Base-by-base conservation (phyloP, 64 coral and sea anemone genomes). In the Montipora foliosa region DNA sequence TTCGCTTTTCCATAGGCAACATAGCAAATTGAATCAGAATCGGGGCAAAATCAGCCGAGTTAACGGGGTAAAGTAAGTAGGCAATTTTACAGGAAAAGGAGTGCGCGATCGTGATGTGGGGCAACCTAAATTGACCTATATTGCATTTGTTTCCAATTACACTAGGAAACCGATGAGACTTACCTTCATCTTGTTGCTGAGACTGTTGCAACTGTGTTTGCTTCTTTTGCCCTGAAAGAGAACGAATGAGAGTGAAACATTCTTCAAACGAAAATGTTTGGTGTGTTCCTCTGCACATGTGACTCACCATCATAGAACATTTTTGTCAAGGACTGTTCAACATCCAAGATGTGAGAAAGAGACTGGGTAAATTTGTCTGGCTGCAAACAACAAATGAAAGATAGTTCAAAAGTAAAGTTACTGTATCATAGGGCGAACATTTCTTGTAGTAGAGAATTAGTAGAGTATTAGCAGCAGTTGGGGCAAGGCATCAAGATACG, bases 341-440 rank as follows among this genome's bases (percentile, higher is more conserved):
- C 79, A 78, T 99, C 97, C 44, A 99, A 80, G 29, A 99, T 99
- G 50, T 94, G 94, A 9, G 87, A 91, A 4, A 99, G 81, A 10
- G 94, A 94, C 57, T 99, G 82, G 51, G 92, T 83, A 49, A 99
- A 99, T 79, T 92, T 93, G 59, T 91, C 91, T 15, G 94, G 94
- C 97, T 99, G 51, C 10, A 57, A 69, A 47, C 14, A 75, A 89
- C 55, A 79, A 47, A 88, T 11, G 70, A 68, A 74, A 64, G 2
- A 64, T 15, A 4, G 9, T 64, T 64, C 8, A 15, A 15, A 15
- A 15, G 13, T 15, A 12, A 64, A 4, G 53, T 2, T 11, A 57
- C 53, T 37, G 37, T 37, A 37, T 37, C 37, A 1, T 7, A 55
- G 52, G 52, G 52, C 52, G 52, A 16, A 15, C 61, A 64, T 64